Percentiles rank a stretch among this genome's conserved stretches.
phyloP scores from a whole-genome alignment of 2,113 vertebrate genomes.

The Antechinus flavipes region DNA sequence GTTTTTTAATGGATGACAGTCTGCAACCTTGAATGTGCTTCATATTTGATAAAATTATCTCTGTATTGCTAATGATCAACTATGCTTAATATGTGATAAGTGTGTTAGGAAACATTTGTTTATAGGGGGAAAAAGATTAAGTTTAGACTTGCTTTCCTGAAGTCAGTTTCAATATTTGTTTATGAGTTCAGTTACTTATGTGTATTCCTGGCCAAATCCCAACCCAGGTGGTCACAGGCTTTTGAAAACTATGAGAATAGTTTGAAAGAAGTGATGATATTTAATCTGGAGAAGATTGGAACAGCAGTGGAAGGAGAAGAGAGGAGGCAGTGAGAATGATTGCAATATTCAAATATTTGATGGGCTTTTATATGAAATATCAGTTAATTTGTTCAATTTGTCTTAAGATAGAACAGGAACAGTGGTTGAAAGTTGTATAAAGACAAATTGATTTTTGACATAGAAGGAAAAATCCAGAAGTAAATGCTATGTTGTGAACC shows the following conservation, averaged over 20 bases:
- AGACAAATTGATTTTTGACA: not conserved
- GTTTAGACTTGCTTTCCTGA: not conserved
- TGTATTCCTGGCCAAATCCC: not conserved
- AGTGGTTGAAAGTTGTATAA: not conserved
- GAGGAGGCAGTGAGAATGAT: not conserved
- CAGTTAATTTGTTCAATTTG: not conserved
- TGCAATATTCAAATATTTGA: not conserved
- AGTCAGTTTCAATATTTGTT: not conserved
- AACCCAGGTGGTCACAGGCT: not conserved
- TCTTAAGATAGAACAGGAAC: not conserved
- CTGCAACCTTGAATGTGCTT: slow-evolving; percentile 56
- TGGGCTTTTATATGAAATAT: not conserved
- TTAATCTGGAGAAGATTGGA: not conserved
- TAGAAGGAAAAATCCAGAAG: not conserved
- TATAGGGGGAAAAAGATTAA: not conserved
- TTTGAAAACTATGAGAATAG: not conserved
- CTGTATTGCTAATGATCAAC: not conserved
- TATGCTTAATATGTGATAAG: not conserved
- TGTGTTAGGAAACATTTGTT: not conserved
- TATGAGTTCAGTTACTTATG: not conserved
- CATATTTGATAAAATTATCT: not conserved
- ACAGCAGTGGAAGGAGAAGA: not conserved
- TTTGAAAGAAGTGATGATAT: not conserved
- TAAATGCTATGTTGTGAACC: not conserved
- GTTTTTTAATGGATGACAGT: slow-evolving; percentile 13